A percentile compares a stretch with the other conserved stretches of the same genome.
phyloP scores from a whole-genome alignment of 2,113 vertebrate genomes.

The Ophthalmolycus amberensis region DNA sequence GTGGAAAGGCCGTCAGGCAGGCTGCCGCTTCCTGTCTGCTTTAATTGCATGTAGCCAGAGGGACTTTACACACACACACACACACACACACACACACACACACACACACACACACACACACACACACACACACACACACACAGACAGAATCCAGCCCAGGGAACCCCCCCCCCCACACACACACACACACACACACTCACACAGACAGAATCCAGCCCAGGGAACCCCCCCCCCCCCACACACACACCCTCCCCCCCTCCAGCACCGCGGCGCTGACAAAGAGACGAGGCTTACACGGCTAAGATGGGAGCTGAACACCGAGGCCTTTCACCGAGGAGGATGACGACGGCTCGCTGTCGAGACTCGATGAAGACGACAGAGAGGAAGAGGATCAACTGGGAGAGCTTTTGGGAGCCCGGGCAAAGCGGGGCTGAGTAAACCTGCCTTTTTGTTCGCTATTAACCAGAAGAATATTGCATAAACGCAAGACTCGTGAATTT shows the following conservation, averaged over 20 bases:
- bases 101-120: conserved; percentile 17
- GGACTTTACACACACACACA: conserved; percentile 55
- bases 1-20: conserved; percentile 66
- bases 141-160: conserved; percentile 44
- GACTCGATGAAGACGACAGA: conserved; percentile 45
- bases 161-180: conserved; percentile 20
- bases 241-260: conserved; percentile 29
- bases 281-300: conserved; percentile 62
- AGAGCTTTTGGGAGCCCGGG: conserved; percentile 37
- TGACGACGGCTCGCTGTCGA: conserved; percentile 50
- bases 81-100: too few species aligned
- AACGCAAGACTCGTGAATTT: conserved; percentile 22
- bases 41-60: conserved; percentile 75
- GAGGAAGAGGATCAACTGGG: conserved; percentile 22
- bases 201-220: conserved; percentile 40
- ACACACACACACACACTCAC: conserved; percentile 20
- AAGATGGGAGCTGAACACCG: conserved; percentile 69
- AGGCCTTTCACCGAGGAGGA: conserved; percentile 62
- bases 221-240: conserved; percentile 30
- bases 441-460: conserved; percentile 13
- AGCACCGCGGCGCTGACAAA: conserved; percentile 66
- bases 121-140: conserved; percentile 19
- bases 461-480: conserved; percentile 50
- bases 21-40: conserved; percentile 72
- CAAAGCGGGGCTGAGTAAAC: neutral